Base-by-base conservation (phyloP, 2,797 vertebrate species). In the Harpagifer antarcticus region DNA sequence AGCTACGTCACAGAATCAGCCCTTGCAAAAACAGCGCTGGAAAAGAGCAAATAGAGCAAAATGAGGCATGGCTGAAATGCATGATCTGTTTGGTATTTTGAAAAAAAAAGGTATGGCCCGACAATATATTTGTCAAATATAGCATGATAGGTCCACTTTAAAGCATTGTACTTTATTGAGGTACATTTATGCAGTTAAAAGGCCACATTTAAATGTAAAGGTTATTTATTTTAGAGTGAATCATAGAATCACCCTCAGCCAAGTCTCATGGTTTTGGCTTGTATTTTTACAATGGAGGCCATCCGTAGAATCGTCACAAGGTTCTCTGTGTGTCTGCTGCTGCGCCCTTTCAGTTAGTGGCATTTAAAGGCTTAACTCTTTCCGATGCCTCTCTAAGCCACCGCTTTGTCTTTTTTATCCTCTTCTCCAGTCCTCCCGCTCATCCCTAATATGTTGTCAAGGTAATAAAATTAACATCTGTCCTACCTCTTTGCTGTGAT, bases 241-340 rank as follows among this genome's bases (percentile, higher is more conserved):
- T 69, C 58, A 74, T 56, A 17, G 49, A 72, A 47, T 52, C 5
- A n/a, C 20, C n/a, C 4, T 65, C 9, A 54, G 70, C 20, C 55
- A 56, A 68, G 63, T 65, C 50, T 65, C 13, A 33, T 17, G 48
- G 47, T 59, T 79, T 77, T 48, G 27, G 67, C 40, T 33, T 49
- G 72, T 78, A 40, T 76, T 76, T 72, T 48, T 31, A 27, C 63
- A 81, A 84, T 80, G 53, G 60, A 59, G 56, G 71, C 58, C 72
- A 73, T 56, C 72, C 79, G 79, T 53, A 37, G 44, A 74, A 49
- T 64, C 16, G 2, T 69, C 57, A 68, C 23, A 45, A 19, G 6
- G 1, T 60, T 53, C 17, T 68, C 43, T 42, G 37, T 59, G 31
- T 59, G 52, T 68, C n/a, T 55, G 60, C 3, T 48, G 37, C 17